Evolutionary conservation across 2,888 invertebrate genomes (phyloP), one percentile per base, ranked within the genome.

Genomic region (Platycheirus rosarum): DNA sequence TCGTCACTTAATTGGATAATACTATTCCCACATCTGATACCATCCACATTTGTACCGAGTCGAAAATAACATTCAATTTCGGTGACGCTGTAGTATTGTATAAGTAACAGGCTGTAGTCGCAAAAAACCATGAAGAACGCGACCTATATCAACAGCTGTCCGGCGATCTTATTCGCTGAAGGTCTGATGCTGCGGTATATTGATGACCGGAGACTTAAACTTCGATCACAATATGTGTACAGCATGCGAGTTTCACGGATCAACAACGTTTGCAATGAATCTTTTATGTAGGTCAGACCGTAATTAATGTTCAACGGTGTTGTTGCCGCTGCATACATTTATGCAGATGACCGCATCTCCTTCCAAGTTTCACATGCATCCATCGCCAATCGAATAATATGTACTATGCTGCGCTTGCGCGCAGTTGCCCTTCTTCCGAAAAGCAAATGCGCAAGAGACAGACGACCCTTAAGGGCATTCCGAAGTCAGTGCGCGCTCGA

Each of bases 271-370:
- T 49, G 82, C 82, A 71, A 82, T 82, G 82, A 82, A 82, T 82
- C 82, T 82, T 62, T 51, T 71, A 55, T 75, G 80, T 80, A 65
- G 71, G 71, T 73, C 77, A 68, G 77, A 82, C 48, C 62, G 82
- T 82, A 77, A 82, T 82, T 82, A 77, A 82, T 82, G 82, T 82
- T 82, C 82, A 77, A 71, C 82, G 76, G 77, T 77, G 82, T 77
- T 77, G 77, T 77, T 82, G 82, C 77, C 82, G 82, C 82, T 82
- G 82, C 76, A 82, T 82, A 82, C 77, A 82, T 82, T 68, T 82
- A 75, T 84, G 84, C 75, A 79, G 73, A 78, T 65, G 51, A 46
- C 20, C 66, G n/a, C n/a, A 65, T 69, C 69, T 66, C 63, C 66
- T 71, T 66, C 70, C 53, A 69, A 65, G 68, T 76, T 78, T 74